These are phyloP conservation scores for Papilio glaucus DNA, from an alignment of 1,140 invertebrate genomes.

Conservation along the genomic window DNA sequence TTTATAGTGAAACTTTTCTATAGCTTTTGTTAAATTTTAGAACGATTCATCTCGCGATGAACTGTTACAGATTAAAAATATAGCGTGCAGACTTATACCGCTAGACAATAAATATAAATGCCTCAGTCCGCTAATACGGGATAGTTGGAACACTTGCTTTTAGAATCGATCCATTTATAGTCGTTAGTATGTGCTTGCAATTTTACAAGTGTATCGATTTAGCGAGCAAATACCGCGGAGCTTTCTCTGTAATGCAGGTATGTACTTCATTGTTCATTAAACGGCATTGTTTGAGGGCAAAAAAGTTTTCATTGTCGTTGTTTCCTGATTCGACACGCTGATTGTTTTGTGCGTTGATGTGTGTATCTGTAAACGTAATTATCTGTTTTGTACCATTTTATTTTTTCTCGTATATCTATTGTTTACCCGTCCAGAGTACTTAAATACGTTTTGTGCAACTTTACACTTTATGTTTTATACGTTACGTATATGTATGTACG, in stretches of 20 bases:
- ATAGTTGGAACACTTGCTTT: not conserved
- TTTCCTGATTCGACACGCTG: conserved; percentile 15
- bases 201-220: conserved; percentile 7
- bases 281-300: conserved; percentile 19
- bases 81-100: conserved; percentile 32
- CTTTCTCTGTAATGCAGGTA: conserved; percentile 28
- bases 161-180: not conserved
- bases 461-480: not conserved
- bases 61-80: conserved; percentile 21
- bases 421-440: not conserved
- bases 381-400: conserved; percentile 6
- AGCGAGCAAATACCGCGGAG: conserved; percentile 9
- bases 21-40: conserved; percentile 14
- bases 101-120: conserved; percentile 43
- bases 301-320: conserved; percentile 13
- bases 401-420: conserved; percentile 5
- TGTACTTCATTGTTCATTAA: conserved; percentile 16
- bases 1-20: not conserved
- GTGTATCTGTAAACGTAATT: not conserved
- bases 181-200: conserved; percentile 30
- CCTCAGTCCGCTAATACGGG: not conserved
- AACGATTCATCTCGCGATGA: not conserved
- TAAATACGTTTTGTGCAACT: not conserved
- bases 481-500: not conserved
- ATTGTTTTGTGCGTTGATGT: conserved; percentile 26